These are phyloP conservation scores for Neodiprion lecontei DNA, from an alignment of 1,140 invertebrate genomes.

Conservation along the genomic window DNA sequence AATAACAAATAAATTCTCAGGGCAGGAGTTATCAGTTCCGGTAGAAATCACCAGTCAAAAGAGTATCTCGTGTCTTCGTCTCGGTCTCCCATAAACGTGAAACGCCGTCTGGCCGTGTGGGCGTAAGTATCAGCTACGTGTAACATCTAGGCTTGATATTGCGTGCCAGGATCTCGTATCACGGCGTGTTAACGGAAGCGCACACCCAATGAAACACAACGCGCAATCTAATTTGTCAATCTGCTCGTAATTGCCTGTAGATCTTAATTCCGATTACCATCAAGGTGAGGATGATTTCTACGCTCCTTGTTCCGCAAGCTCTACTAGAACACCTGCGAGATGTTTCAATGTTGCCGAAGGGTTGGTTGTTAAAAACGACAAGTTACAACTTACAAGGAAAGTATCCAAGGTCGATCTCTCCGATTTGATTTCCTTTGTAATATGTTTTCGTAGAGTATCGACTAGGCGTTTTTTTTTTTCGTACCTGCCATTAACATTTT, in stretches of 20 bases:
- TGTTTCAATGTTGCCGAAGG: too few relatives aligned
- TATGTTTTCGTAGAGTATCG: too few relatives aligned
- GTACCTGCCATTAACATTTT: too few relatives aligned
- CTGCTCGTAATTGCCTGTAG: slow-evolving; percentile 57
- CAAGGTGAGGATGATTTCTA: slow-evolving; percentile 48
- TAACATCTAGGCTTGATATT: slow-evolving; percentile 17
- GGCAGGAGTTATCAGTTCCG: not conserved
- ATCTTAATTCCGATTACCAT: slow-evolving; percentile 55
- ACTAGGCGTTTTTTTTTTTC: too few relatives aligned
- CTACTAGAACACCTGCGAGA: too few relatives aligned
- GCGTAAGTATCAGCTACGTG: not conserved
- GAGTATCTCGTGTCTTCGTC: not conserved
- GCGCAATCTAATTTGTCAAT: slow-evolving; percentile 51
- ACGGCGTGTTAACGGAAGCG: slow-evolving; percentile 52
- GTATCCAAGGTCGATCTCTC: too few relatives aligned
- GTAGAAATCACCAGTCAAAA: not conserved
- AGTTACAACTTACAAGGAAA: too few relatives aligned
- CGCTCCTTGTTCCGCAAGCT: not conserved
- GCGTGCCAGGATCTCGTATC: slow-evolving; percentile 47
- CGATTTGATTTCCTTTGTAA: too few relatives aligned
- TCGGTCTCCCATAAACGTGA: not conserved
- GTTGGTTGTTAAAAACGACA: too few relatives aligned
- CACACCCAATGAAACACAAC: slow-evolving; percentile 25
- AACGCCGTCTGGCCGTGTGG: not conserved
- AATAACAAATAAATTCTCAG: not conserved